Conservation (phyloP, 2,113 vertebrate species). For the Chionomys nivalis region DNA sequence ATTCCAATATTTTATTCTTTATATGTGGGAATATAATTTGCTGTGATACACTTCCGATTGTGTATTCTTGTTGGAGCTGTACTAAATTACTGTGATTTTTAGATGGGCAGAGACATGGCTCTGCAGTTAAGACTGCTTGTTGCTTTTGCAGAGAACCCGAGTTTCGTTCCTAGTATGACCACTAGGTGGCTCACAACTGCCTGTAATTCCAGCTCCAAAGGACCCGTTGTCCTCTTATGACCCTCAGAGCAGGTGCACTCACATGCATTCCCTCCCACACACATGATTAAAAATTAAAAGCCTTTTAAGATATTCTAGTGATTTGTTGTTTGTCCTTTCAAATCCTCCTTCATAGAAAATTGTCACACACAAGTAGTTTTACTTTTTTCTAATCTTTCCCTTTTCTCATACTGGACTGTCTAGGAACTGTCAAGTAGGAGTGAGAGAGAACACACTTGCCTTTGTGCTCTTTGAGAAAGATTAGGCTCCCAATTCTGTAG, state of each 20-base stretch:
- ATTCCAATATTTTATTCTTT: not conserved
- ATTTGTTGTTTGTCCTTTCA: not conserved
- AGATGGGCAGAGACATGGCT: too few species aligned
- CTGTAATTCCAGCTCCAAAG: not conserved
- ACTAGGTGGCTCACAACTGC: not conserved
- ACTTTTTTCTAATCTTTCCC: not conserved
- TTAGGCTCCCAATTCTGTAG: not conserved
- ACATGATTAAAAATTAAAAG: not conserved
- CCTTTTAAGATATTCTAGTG: not conserved
- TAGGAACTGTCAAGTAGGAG: not conserved
- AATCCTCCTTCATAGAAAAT: not conserved
- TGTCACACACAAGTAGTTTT: not conserved
- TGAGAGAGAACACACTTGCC: not conserved
- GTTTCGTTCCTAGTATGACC: not conserved
- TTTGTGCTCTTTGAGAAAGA: not conserved
- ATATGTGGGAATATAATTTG: not conserved
- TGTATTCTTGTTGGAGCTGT: not conserved
- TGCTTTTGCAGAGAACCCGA: not conserved
- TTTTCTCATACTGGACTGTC: not conserved
- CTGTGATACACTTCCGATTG: not conserved
- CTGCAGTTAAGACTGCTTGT: not conserved
- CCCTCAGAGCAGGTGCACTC: not conserved
- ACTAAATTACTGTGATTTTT: conserved; percentile 26
- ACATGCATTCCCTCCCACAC: too few species aligned
- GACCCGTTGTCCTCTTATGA: not conserved